phyloP scores from a whole-genome alignment of 2,113 vertebrate genomes.

The Anguilla rostrata region DNA sequence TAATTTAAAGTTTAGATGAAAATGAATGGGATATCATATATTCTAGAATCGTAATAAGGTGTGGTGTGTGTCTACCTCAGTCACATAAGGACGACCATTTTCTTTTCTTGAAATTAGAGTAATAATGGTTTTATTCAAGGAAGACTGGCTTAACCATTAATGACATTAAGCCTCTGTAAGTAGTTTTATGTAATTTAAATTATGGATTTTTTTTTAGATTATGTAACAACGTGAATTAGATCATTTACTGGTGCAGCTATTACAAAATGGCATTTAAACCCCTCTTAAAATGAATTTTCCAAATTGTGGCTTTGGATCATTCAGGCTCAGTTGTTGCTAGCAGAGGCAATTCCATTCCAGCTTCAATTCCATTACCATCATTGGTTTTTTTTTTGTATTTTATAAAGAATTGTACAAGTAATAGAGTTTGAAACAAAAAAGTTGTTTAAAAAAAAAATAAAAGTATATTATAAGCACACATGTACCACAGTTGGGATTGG shows the following conservation, averaged over 20 bases:
- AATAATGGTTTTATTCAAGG: not conserved
- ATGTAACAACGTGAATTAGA: not conserved
- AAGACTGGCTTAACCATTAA: not conserved
- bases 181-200: not conserved
- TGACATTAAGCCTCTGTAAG: not conserved
- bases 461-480: not conserved
- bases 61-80: not conserved
- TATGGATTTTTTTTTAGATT: not conserved
- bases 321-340: not conserved
- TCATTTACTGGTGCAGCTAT: not conserved
- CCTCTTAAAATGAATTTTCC: not conserved
- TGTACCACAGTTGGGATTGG: not conserved
- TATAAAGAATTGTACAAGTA: no score
- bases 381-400: no score
- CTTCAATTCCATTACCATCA: no score
- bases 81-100: not conserved
- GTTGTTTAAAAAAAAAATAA: not conserved
- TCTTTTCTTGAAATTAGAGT: not conserved
- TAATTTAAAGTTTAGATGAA: not conserved
- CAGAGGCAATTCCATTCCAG: not conserved
- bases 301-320: not conserved
- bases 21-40: not conserved
- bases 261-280: not conserved
- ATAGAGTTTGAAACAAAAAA: no score
- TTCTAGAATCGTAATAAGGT: not conserved